Percentiles rank a stretch among this genome's conserved stretches.
Conservation (phyloP, 35 echinoderm and acorn worm species). For the Lytechinus pictus region DNA sequence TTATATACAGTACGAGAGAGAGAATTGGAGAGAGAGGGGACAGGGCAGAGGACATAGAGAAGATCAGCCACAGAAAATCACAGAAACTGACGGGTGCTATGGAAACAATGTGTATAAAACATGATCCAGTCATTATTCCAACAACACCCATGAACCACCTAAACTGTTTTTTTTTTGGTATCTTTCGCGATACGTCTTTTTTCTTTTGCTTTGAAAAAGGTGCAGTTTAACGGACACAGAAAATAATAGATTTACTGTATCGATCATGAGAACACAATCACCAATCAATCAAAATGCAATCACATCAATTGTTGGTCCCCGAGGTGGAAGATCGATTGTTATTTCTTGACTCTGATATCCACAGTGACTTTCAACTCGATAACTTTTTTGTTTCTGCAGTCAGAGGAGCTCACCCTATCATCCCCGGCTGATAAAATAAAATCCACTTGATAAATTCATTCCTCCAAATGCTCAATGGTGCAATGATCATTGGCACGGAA, state of each 20-base stretch:
- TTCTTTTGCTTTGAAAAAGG: too few species aligned
- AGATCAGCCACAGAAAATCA: too few species aligned
- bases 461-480: neutral
- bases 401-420: neutral
- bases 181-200: too few species aligned
- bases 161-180: too few species aligned
- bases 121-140: too few species aligned
- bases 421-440: neutral
- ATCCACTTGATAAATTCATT: neutral
- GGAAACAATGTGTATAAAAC: too few species aligned
- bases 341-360: neutral
- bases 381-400: neutral
- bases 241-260: neutral
- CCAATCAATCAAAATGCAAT: neutral
- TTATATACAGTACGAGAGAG: too few species aligned
- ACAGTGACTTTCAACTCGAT: neutral
- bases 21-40: too few species aligned
- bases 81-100: too few species aligned
- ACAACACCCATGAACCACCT: too few species aligned
- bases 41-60: too few species aligned
- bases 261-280: neutral
- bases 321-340: neutral
- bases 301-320: neutral
- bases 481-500: neutral
- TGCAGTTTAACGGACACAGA: too few species aligned